Conservation (phyloP, 1,140 invertebrate genomes). For the Pogonognathellus flavescens region DNA sequence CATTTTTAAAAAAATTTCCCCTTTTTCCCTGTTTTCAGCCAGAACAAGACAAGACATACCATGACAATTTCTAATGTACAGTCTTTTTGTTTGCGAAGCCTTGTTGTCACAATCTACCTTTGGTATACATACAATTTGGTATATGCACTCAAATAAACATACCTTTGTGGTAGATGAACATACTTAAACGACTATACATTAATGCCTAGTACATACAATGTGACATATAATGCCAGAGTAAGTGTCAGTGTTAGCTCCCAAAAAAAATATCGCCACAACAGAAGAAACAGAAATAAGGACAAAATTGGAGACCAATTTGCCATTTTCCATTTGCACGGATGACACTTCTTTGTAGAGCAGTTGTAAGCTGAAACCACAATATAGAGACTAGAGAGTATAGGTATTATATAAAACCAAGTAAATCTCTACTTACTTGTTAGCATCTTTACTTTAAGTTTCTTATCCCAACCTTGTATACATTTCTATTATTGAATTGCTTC, state of each 20-base stretch:
- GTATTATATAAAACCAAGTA: constrained; percentile 11
- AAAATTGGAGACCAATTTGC: constrained; percentile 10
- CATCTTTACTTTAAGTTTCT: background rate
- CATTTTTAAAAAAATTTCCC: constrained; percentile 32
- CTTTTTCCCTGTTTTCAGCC: constrained; percentile 28
- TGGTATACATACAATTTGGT: too few relatives aligned
- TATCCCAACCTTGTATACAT: too few relatives aligned
- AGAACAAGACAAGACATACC: constrained; percentile 31
- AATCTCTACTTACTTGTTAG: background rate
- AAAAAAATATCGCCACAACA: constrained; percentile 1
- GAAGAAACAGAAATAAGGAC: background rate
- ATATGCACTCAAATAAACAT: too few relatives aligned
- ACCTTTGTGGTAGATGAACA: too few relatives aligned
- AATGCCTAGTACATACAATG: too few relatives aligned
- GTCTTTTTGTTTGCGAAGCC: too few relatives aligned
- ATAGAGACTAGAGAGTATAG: background rate
- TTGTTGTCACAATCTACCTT: too few relatives aligned
- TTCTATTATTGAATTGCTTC: too few relatives aligned
- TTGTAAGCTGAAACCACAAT: background rate
- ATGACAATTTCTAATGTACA: constrained; percentile 5
- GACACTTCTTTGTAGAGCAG: constrained; percentile 20
- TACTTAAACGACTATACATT: too few relatives aligned
- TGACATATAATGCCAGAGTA: too few relatives aligned
- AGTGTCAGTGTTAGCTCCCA: background rate
- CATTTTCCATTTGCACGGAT: constrained; percentile 36